Conservation (phyloP, 2,113 vertebrate genomes). For the Alaudala cheleensis region DNA sequence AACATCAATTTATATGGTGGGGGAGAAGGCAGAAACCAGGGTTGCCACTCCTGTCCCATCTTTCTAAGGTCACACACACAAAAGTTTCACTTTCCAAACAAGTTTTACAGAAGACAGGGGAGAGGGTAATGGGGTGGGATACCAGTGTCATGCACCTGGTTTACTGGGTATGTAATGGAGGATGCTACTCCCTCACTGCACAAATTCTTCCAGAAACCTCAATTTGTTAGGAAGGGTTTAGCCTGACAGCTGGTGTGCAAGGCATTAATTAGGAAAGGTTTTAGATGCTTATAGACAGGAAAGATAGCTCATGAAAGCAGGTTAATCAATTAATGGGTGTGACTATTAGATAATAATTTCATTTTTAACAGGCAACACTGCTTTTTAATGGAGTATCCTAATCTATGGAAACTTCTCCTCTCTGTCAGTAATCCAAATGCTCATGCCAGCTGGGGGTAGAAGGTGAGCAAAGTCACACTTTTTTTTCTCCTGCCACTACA, state of each 20-base stretch:
- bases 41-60: not conserved
- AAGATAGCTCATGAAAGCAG: not conserved
- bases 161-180: not conserved
- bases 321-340: not conserved
- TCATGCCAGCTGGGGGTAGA: not conserved
- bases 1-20: not conserved
- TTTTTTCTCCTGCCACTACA: not conserved
- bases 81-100: not conserved
- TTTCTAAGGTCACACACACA: not conserved
- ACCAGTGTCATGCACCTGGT: not conserved
- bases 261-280: not conserved
- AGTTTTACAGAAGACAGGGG: not conserved
- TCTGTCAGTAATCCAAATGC: not conserved
- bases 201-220: not conserved
- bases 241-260: rapidly evolving
- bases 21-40: not conserved
- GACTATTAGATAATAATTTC: not conserved
- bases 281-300: not conserved
- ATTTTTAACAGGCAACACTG: not conserved
- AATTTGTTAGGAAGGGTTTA: not conserved
- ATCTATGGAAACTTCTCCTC: not conserved
- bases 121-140: not conserved
- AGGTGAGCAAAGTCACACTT: not conserved
- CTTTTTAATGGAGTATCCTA: not conserved
- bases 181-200: not conserved